Base-by-base conservation (phyloP, 2,113 vertebrate species). In the Antennarius striatus region DNA sequence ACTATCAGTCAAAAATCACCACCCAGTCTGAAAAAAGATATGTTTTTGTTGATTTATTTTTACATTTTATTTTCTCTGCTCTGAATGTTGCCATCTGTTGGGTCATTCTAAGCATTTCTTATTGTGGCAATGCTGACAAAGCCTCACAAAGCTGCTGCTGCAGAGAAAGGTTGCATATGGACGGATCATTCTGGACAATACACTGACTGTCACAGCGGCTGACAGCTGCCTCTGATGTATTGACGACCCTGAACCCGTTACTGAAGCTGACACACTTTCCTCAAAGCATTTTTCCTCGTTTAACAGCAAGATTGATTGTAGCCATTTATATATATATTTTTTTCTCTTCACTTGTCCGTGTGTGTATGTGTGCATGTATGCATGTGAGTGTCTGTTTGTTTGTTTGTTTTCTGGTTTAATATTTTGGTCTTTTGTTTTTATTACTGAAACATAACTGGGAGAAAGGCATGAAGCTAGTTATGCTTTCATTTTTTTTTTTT, bases 161-260 rank as follows among this genome's bases (percentile, higher is more conserved):
- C 62, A 43, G 16, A 22, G 63, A 77, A 61, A 67, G 69, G 61
- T 55, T 68, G 76, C 76, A 76, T 73, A 77, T 77, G 73, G 72
- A 79, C 62, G 56, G 60, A 79, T 83, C 64, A 56, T 71, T 75
- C 52, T n/a, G 13, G 53, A 72, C 68, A 45, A 45, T 65, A 55
- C 6, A 17, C 56, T 69, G 75, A 76, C 56, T 76, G 80, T 71
- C 75, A 75, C 49, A 15, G 66, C 3, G 8, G 30, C 68, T 82
- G 77, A 80, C 77, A 74, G 77, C 73, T 76, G 71, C 40, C 55
- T 74, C 58, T 80, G 81, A 80, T 80, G 70, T 64, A 71, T 80
- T 58, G 62, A 74, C 70, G 63, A 42, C 53, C 10, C 65, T 15
- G 49, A 60, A 42, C 40, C 46, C 51, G 30, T 57, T 68, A 57